Evolutionary conservation across 2,888 invertebrate species (phyloP), one percentile per base, ranked within the genome.

Genomic region (Noctua fimbriata): DNA sequence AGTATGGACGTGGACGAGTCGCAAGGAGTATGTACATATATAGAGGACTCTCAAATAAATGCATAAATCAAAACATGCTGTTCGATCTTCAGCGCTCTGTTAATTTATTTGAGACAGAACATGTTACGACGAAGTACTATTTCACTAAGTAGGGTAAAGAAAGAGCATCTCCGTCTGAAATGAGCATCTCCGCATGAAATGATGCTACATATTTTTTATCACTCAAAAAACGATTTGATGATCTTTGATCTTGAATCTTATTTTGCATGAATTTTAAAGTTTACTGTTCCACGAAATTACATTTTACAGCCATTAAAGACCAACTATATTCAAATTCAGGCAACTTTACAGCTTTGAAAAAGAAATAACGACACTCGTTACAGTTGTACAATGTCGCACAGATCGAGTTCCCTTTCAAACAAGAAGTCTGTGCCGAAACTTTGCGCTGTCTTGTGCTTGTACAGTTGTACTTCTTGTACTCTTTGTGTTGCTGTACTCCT

Each of bases 341-440:
- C 58, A 78, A 79, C 32, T 84, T 87, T 69, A 73, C 18, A 73
- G 66, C 66, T 67, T 69, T 58, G 65, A 67, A 84, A 84, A 75
- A 75, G 79, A 70, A 70, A 82, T 79, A 87, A 89, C 72, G 49
- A 70, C 69, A 73, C 73, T 81, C 63, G 78, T 89, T 83, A 82
- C 76, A 76, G 32, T 65, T 4, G 60, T 67, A 72, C 75, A 72
- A 73, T 74, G 75, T 85, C 78, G 71, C 49, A 44, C 49, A 78
- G 82, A 89, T 84, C 84, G 73, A 86, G 81, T 89, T 86, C 63
- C 65, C 36, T 83, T 84, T 75, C 84, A 79, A 88, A 84, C 87
- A 83, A 81, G 79, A 86, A 86, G 76, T 63, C 81, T 66, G 67
- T 76, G 49, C 72, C 67, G 47, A 70, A 89, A 89, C 76, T 88